Evolutionary conservation across 2,797 vertebrate species (phyloP).

Genomic region (Catharus ustulatus): DNA sequence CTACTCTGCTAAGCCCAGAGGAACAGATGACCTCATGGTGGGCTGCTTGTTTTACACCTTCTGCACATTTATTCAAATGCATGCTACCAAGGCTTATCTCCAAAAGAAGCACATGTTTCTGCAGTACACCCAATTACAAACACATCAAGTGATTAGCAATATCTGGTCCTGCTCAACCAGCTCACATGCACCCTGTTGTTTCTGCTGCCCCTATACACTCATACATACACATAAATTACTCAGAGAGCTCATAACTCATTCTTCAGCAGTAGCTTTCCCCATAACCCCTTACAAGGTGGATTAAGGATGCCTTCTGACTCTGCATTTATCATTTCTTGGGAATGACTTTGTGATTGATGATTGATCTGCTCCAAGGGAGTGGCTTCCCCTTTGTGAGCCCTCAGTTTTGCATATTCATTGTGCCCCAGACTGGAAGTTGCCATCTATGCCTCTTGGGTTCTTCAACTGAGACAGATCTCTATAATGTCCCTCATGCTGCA

Average conservation of each 20-base stretch:
- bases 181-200: not conserved
- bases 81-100: not conserved
- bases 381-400: not conserved
- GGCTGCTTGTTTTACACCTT: not conserved
- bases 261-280: not conserved
- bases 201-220: not conserved
- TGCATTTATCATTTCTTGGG: not conserved
- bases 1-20: not conserved
- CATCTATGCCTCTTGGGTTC: not conserved
- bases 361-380: not conserved
- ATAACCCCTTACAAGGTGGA: not conserved
- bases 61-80: not conserved
- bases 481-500: not conserved
- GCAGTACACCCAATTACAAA: not conserved
- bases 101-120: not conserved
- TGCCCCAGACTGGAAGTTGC: not conserved
- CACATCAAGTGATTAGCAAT: not conserved
- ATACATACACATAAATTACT: not conserved
- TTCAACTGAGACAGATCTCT: not conserved
- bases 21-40: not conserved
- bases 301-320: not conserved
- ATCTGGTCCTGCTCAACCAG: not conserved
- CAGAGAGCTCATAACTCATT: fast-evolving
- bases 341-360: not conserved
- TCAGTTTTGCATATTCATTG: not conserved